Percentiles rank a stretch among this genome's conserved stretches.
Conservation (phyloP, 2,797 vertebrate species). For the Coregonus sp. region DNA sequence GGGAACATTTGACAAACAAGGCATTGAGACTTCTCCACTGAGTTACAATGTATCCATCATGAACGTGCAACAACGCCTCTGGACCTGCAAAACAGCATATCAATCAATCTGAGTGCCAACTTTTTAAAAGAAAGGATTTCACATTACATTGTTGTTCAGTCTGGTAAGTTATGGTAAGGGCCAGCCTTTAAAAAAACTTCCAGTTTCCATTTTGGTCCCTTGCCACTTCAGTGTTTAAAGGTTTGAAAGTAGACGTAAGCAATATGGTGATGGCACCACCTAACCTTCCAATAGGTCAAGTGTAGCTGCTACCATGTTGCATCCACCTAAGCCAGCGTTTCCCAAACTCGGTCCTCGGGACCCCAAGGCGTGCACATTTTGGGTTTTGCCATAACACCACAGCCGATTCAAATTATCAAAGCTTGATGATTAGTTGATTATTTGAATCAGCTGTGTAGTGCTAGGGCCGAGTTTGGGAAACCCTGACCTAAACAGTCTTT, state of each 20-base stretch:
- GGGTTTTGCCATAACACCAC: too few relatives aligned
- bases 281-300: neutral
- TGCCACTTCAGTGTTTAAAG: neutral
- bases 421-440: too few relatives aligned
- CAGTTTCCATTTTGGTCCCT: too few relatives aligned
- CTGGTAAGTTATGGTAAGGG: neutral
- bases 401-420: too few relatives aligned
- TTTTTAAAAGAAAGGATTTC: neutral
- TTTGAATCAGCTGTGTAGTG: too few relatives aligned
- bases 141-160: neutral
- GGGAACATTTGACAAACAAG: conserved; percentile 3
- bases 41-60: conserved; percentile 1
- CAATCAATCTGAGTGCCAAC: neutral
- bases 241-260: neutral
- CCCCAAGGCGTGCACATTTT: too few relatives aligned
- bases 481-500: neutral
- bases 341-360: too few relatives aligned
- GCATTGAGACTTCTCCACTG: neutral
- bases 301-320: too few relatives aligned
- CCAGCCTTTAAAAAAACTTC: neutral
- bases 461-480: too few relatives aligned
- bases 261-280: neutral
- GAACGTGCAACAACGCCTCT: neutral
- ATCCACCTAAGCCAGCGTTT: too few relatives aligned
- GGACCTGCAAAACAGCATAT: conserved; percentile 1